Conservation (phyloP, 2,113 vertebrate genomes). For the Microcebus lehilahytsara region DNA sequence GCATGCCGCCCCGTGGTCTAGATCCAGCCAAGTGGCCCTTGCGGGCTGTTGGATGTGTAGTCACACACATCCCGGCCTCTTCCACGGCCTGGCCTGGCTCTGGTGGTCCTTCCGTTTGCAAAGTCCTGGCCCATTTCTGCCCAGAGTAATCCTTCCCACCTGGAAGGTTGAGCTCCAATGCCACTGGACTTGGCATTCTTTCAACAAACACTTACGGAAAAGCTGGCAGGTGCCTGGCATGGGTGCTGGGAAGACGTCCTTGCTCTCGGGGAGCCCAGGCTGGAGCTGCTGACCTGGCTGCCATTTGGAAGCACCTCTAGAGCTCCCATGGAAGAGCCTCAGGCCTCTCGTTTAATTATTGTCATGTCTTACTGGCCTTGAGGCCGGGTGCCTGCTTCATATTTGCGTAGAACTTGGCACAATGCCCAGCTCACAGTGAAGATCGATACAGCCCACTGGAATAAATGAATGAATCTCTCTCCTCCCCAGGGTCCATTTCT, state of each 20-base stretch:
- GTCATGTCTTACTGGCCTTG: not conserved
- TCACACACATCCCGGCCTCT: too few relatives aligned
- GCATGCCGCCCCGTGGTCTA: not conserved
- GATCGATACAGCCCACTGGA: not conserved
- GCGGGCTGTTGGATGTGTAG: too few relatives aligned
- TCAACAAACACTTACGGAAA: not conserved
- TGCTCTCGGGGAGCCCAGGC: rapidly evolving
- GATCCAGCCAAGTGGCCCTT: not conserved
- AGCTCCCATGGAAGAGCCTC: not conserved
- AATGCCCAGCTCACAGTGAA: rapidly evolving
- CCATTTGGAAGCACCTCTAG: not conserved
- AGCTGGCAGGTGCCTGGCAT: not conserved
- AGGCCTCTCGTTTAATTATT: not conserved
- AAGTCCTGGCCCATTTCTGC: not conserved
- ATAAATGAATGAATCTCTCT: not conserved
- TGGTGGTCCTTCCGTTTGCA: too few relatives aligned
- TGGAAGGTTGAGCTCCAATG: not conserved
- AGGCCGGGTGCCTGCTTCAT: not conserved
- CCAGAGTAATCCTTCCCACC: rapidly evolving
- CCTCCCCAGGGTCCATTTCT: not conserved
- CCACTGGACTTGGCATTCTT: rapidly evolving
- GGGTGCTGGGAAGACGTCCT: not conserved
- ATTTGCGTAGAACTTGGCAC: not conserved
- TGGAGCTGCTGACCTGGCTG: not conserved
- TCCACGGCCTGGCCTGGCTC: too few relatives aligned